Conservation (phyloP, 2,888 invertebrate species). For the Tetheella fluctuosa region DNA sequence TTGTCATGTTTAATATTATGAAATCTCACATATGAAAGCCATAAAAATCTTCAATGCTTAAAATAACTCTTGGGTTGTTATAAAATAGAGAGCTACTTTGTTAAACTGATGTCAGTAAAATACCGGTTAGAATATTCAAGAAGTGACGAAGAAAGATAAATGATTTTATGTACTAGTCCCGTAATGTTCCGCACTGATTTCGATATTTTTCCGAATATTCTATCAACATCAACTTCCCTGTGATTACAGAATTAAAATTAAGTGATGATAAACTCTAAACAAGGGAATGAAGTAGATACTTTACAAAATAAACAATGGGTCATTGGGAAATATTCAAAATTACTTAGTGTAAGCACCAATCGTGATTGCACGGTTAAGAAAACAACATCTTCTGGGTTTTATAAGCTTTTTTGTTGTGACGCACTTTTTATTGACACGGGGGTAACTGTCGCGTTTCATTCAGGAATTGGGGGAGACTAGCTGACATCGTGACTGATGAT, state of each 20-base stretch:
- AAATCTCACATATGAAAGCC: no score
- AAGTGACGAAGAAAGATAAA: no score
- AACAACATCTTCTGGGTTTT: conserved; percentile 41
- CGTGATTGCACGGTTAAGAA: conserved; percentile 74
- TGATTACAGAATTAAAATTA: not conserved
- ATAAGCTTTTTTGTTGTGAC: conserved; percentile 44
- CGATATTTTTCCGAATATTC: no score
- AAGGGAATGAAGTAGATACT: not conserved
- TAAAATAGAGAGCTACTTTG: no score
- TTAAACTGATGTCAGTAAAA: no score
- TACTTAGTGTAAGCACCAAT: conserved; percentile 29
- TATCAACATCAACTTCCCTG: not conserved
- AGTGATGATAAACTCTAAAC: not conserved
- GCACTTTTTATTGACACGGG: conserved; percentile 38
- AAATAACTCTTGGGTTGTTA: no score
- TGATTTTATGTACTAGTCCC: no score
- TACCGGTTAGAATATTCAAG: no score
- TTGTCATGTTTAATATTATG: conserved; percentile 20
- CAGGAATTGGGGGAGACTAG: conserved; percentile 49
- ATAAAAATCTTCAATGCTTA: no score
- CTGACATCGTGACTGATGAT: conserved; percentile 60
- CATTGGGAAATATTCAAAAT: conserved; percentile 18
- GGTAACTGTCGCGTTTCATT: conserved; percentile 60
- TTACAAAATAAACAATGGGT: conserved; percentile 24
- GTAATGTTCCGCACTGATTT: no score